Evolutionary conservation across 2,888 invertebrate genomes (phyloP), one percentile per base, ranked within the genome.

Genomic region (Emmelina monodactyla): DNA sequence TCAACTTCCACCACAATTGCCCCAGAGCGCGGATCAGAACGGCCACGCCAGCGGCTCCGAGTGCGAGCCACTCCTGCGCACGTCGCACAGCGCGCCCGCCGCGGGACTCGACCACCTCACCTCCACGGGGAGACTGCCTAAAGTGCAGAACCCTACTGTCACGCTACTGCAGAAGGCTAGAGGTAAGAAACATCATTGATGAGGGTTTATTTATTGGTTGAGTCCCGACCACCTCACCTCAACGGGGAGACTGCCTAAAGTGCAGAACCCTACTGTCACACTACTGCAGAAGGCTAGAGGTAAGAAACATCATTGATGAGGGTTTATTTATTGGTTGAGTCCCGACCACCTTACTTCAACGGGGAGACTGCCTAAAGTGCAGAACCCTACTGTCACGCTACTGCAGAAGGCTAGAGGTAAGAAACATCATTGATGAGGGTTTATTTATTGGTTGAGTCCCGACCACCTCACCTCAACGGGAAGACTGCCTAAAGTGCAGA

Each of bases 321-420:
- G n/a, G n/a, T n/a, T n/a, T n/a, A n/a, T n/a, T n/a, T n/a, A n/a
- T n/a, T n/a, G n/a, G n/a, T n/a, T n/a, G n/a, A n/a, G n/a, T n/a
- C n/a, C n/a, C n/a, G n/a, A n/a, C n/a, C n/a, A n/a, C n/a, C n/a
- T n/a, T n/a, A n/a, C n/a, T n/a, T n/a, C n/a, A n/a, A n/a, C n/a
- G n/a, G 85, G 85, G 45, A 58, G 72, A 2, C 72, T 92, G 48
- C 93, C 93, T 2, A 83, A 85, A 50, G 91, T 89, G 2, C 92
- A 92, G 69, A 93, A 91, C 69, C 92, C 93, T 1, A 92, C 92
- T 4, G 90, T 94, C 49, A 93, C 92, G 1, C 75, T 94, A 28
- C 81, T 94, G 40, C 92, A 94, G 72, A 94, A 92, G 72, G 91
- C 91, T 37, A 83, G 93, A 88, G 93, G 94, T 93, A 76, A 59